phyloP scores from a whole-genome alignment of 2,113 vertebrate species.

The Cavia porcellus region DNA sequence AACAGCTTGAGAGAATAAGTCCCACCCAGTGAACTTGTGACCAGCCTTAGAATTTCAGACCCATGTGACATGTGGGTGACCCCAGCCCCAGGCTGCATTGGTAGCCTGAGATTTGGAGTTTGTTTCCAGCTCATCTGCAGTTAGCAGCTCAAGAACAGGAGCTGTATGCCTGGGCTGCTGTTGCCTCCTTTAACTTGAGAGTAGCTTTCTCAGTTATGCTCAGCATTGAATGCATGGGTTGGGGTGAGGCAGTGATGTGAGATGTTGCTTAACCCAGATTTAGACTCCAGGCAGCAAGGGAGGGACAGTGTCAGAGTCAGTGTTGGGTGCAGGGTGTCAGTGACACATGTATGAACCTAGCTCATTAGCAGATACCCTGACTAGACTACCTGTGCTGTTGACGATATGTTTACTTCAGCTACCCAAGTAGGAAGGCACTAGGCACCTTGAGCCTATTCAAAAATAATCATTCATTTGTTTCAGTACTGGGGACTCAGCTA shows the following conservation, averaged over 20 bases:
- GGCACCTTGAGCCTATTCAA: neutral
- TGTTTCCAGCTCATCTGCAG: neutral
- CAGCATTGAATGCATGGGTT: neutral
- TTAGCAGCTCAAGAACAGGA: neutral
- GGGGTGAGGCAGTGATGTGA: neutral
- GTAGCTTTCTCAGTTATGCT: neutral
- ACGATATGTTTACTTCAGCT: neutral
- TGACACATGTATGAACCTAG: neutral
- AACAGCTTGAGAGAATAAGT: neutral
- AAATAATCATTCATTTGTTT: neutral
- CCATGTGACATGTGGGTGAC: neutral
- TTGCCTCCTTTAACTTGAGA: neutral
- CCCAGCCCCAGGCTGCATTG: neutral
- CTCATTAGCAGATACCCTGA: neutral
- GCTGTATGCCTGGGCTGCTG: too few species aligned
- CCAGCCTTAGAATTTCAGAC: neutral
- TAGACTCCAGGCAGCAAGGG: neutral
- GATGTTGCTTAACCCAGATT: neutral
- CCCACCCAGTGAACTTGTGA: neutral
- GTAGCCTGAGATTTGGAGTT: neutral
- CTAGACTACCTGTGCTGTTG: neutral
- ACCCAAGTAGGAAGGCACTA: neutral
- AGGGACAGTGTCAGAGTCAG: neutral
- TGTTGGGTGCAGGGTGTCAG: neutral
- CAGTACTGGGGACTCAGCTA: neutral